Percentiles rank a stretch among this genome's conserved stretches.
Evolutionary conservation across 2,888 invertebrate genomes (phyloP).

Genomic region (Philhelius pedissequus): DNA sequence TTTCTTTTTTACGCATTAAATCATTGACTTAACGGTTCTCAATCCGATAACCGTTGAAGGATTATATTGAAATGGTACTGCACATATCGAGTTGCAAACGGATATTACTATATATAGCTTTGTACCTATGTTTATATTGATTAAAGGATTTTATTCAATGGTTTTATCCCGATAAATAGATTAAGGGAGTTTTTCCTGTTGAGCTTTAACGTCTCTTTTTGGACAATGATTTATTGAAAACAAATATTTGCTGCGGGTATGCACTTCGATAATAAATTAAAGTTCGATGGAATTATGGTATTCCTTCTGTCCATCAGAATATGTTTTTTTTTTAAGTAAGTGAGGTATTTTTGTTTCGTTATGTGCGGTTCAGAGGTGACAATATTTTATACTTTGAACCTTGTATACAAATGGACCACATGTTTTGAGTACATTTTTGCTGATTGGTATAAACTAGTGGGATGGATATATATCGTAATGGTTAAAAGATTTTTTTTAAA

Average conservation of each 20-base stretch:
- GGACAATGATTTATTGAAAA: neutral
- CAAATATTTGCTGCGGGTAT: neutral
- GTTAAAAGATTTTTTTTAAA: too few relatives aligned
- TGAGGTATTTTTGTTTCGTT: too few relatives aligned
- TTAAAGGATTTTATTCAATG: neutral
- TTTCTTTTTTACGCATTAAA: conserved; percentile 47
- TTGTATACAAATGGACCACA: too few relatives aligned
- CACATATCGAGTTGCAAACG: neutral
- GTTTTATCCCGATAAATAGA: neutral
- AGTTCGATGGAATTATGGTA: neutral
- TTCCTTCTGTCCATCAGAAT: neutral
- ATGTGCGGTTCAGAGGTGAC: too few relatives aligned
- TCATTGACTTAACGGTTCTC: conserved; percentile 60
- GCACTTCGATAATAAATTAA: neutral
- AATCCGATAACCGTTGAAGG: conserved; percentile 42
- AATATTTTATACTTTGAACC: too few relatives aligned
- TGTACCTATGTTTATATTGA: neutral
- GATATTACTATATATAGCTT: neutral
- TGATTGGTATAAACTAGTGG: too few relatives aligned
- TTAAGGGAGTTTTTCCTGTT: neutral
- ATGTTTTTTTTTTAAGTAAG: neutral
- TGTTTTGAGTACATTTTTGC: too few relatives aligned
- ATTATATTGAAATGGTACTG: conserved; percentile 32
- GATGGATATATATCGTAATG: too few relatives aligned
- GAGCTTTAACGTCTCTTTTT: neutral